These are phyloP conservation scores for Selenia dentaria DNA, from an alignment of 2,888 invertebrate genomes.

Conservation along the genomic window DNA sequence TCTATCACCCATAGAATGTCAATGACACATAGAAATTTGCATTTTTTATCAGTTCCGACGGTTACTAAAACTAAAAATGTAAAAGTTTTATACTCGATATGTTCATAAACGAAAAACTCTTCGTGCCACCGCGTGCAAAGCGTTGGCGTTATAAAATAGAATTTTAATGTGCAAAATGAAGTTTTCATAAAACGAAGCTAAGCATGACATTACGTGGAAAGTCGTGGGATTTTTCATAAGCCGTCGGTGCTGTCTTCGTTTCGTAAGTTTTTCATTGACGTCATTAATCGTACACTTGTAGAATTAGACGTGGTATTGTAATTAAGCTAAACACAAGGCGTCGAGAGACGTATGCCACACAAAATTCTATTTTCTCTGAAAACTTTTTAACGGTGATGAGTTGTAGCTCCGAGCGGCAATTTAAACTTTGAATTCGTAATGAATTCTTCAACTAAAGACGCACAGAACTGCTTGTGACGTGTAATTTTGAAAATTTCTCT, in stretches of 20 bases:
- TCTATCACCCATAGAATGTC: too few relatives aligned
- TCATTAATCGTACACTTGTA: conserved; percentile 51
- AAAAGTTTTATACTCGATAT: too few relatives aligned
- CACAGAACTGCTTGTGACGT: conserved; percentile 53
- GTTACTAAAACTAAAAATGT: too few relatives aligned
- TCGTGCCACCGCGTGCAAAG: conserved; percentile 2
- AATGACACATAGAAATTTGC: too few relatives aligned
- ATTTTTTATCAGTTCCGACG: too few relatives aligned
- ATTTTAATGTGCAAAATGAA: conserved; percentile 9
- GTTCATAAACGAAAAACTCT: conserved; percentile 9
- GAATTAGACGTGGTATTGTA: conserved; percentile 51
- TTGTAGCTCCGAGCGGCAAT: conserved; percentile 65
- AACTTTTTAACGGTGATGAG: conserved; percentile 76
- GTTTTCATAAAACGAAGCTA: conserved; percentile 18
- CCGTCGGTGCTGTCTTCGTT: background rate
- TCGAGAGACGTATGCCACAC: conserved; percentile 50
- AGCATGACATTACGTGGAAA: conserved; percentile 23
- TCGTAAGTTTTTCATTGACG: conserved; percentile 37
- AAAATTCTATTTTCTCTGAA: conserved; percentile 34
- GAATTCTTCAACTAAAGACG: conserved; percentile 62
- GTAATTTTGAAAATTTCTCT: conserved; percentile 47
- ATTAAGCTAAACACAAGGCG: conserved; percentile 62
- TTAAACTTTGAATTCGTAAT: conserved; percentile 72
- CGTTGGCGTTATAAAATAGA: conserved; percentile 13
- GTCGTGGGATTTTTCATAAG: conserved; percentile 16